A percentile compares a stretch with the other conserved stretches of the same genome.
Conservation (phyloP, 2,888 invertebrate species). For the Chrysolina americana region DNA sequence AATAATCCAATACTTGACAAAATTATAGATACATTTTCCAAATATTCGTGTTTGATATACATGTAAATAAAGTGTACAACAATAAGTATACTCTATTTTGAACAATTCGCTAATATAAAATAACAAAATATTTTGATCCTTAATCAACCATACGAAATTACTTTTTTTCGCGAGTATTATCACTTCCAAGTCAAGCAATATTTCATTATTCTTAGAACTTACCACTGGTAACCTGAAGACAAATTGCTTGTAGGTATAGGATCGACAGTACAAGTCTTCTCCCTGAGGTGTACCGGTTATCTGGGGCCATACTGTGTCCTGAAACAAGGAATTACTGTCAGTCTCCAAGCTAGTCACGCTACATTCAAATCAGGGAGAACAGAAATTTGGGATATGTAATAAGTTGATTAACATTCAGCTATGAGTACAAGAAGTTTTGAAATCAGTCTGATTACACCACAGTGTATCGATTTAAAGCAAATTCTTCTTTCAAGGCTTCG, state of each 20-base stretch:
- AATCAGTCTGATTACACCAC: background rate
- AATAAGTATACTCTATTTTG: too few species aligned
- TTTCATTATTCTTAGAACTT: slow-evolving; percentile 66
- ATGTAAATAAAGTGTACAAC: too few species aligned
- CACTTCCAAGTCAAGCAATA: too few species aligned
- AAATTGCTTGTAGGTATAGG: slow-evolving; percentile 81
- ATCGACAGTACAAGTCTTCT: slow-evolving; percentile 84
- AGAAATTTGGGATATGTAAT: background rate
- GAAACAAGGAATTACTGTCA: slow-evolving; percentile 51
- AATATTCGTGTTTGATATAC: too few species aligned
- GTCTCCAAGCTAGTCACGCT: background rate
- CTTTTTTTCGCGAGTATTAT: too few species aligned
- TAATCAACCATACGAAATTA: too few species aligned
- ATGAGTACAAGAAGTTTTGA: background rate
- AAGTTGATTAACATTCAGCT: background rate
- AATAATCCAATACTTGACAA: too few species aligned
- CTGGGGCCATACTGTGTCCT: slow-evolving; percentile 89
- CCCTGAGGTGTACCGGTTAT: slow-evolving; percentile 87
- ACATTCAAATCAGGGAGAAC: background rate
- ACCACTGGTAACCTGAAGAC: slow-evolving; percentile 85
- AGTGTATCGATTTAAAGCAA: too few species aligned
- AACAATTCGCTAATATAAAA: too few species aligned
- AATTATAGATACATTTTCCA: too few species aligned
- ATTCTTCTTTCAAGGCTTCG: too few species aligned
- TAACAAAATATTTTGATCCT: too few species aligned